A percentile compares a stretch with the other conserved stretches of the same genome.
Conservation (phyloP, 2,888 invertebrate genomes). For the Agrochola lychnidis region DNA sequence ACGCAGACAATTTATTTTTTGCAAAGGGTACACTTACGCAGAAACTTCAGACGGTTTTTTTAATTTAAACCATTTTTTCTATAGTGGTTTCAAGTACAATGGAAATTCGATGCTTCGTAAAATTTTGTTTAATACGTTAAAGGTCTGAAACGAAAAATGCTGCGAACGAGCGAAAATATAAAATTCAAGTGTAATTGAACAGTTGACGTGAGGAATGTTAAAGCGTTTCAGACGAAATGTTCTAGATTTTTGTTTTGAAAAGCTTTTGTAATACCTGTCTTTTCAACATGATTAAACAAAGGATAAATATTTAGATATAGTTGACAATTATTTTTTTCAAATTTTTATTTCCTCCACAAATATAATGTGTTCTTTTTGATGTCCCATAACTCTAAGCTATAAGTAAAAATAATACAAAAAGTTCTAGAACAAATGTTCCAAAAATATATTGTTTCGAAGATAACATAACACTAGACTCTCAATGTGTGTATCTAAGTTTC, state of each 20-base stretch:
- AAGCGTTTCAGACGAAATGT: background rate
- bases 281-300: background rate
- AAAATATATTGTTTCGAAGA: too few relatives aligned
- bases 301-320: background rate
- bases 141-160: background rate
- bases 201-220: background rate
- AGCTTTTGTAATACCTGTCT: background rate
- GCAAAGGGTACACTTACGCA: background rate
- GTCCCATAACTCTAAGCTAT: too few relatives aligned
- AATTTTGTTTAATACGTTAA: conserved; percentile 18
- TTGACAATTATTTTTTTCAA: background rate
- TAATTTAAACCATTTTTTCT: conserved; percentile 2
- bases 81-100: conserved; percentile 12
- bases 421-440: too few relatives aligned
- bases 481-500: too few relatives aligned
- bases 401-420: too few relatives aligned
- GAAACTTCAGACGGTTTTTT: background rate
- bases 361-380: too few relatives aligned
- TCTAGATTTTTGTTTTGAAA: background rate
- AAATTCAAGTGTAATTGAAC: conserved; percentile 9
- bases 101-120: conserved; percentile 10
- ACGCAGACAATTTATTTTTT: background rate
- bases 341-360: too few relatives aligned
- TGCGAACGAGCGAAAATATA: background rate
- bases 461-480: too few relatives aligned